Conservation (phyloP, 2,797 vertebrate species). For the Acanthis flammea region DNA sequence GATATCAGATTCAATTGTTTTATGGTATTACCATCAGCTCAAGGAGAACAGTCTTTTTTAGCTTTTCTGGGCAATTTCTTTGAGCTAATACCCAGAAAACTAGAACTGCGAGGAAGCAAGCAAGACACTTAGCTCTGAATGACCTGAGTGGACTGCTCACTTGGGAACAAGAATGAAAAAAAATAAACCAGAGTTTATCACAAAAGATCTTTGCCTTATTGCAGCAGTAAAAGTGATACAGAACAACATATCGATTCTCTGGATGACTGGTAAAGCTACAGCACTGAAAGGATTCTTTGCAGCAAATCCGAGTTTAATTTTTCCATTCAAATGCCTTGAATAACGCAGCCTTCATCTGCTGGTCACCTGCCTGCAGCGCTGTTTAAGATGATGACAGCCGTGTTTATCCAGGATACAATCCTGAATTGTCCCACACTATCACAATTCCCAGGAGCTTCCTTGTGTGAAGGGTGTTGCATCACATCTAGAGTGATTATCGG, state of each 20-base stretch:
- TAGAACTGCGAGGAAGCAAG: not conserved
- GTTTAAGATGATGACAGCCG: conserved; percentile 22
- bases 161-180: conserved; percentile 15
- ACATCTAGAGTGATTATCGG: conserved; percentile 49
- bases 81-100: conserved; percentile 20
- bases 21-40: not conserved
- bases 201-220: conserved; percentile 40
- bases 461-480: not conserved
- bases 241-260: conserved; percentile 52
- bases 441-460: not conserved
- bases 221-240: not conserved
- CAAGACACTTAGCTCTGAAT: conserved; percentile 28
- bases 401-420: not conserved
- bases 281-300: conserved; percentile 4
- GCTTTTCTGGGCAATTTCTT: conserved; percentile 20
- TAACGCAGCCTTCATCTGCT: not conserved
- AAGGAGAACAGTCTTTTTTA: not conserved
- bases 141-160: not conserved
- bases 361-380: not conserved
- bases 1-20: not conserved
- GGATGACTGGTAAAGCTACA: conserved; percentile 35
- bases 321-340: conserved; percentile 52
- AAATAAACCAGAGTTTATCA: conserved; percentile 18
- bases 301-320: conserved; percentile 55
- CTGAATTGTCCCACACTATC: not conserved